Evolutionary conservation across 2,797 vertebrate genomes (phyloP), one percentile per base, ranked within the genome.

Genomic region (Limosa lapponica): DNA sequence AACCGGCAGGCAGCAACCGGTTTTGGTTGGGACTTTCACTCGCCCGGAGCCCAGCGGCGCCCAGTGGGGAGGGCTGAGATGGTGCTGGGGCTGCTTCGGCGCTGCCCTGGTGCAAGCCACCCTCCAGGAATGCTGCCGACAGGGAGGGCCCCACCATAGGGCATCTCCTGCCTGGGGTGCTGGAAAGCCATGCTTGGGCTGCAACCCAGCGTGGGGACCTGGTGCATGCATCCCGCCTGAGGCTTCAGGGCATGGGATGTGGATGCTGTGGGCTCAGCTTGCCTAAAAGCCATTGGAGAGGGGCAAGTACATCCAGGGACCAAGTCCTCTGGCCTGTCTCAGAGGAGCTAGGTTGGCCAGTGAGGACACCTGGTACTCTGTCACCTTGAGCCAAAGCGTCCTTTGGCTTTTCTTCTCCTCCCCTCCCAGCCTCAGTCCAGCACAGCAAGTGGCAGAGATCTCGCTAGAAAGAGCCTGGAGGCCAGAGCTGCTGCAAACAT

Each of bases 161-260:
- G 36, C 36, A 71, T 13, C n/a, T 79, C 27, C 75, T 70, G 32
- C 10, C 8, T 13, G 7, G 23, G 4, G 10, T 59, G n/a, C 34
- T 22, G 25, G 64, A 69, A 41, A 87, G 27, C 34, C 16, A 6
- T 10, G 8, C 34, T 20, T 58, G 55, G 28, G 10, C 43, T 18
- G 28, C 0, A 5, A 43, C 10, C 62, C 19, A 24, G 59, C 1
- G 2, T 0, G 1, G 15, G n/a, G 34, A 77, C 24, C 6, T 66
- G 48, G 23, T 73, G 46, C 24, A n/a, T 55, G 34, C 11, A 1
- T 71, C 49, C 10, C 23, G 16, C 9, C 39, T 0, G 0, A 13
- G 27, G 23, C 39, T 84, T 70, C 36, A 55, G 27, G 27, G 24
- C 2, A 11, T 41, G 39, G 48, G 4, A 8, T 49, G 37, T 6